Evolutionary conservation across 2,113 vertebrate species (phyloP), one percentile per base, ranked within the genome.

Genomic region (Serinus canaria): DNA sequence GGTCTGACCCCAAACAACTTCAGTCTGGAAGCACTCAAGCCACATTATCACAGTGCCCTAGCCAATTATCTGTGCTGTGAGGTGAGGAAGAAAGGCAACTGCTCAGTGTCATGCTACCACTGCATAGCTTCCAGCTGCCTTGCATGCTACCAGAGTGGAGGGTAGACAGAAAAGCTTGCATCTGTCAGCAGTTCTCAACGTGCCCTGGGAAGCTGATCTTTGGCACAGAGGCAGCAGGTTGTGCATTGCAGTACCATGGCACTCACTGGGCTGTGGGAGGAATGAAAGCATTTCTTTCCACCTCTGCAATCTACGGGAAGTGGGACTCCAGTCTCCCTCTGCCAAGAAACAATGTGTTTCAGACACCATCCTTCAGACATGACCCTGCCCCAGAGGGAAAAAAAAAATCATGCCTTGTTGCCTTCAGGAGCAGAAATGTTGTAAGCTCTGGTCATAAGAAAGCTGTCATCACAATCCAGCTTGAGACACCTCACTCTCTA

Each of bases 111-210:
- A 70, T 4, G 46, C 74, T 79, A 79, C n/a, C 41, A 91, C 90
- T 82, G 66, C 87, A 81, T 35, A 93, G 28, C 79, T 92, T 88
- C 86, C 76, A 86, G 83, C 89, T 94, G 89, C 92, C 89, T 89
- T 55, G 64, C 89, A 81, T 74, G 49, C 39, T 47, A 66, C 33
- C 52, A 83, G 41, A 46, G 33, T 43, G 52, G 55, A 95, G 60
- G 52, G 59, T 56, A 77, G 68, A 86, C 23, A 80, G 64, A 80
- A 85, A 60, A 92, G 72, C 70, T 25, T 67, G 72, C 92, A 94
- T 83, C 92, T 96, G 92, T 89, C 73, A 81, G 80, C 74, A 89
- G 92, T 73, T 90, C 63, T 94, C 92, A 70, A 49, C 1, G 1
- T 62, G 35, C 39, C 60, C 50, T 9, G 55, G 60, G 63, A 92